phyloP scores from a whole-genome alignment of 2,113 vertebrate genomes.

The Craseonycteris thonglongyai region DNA sequence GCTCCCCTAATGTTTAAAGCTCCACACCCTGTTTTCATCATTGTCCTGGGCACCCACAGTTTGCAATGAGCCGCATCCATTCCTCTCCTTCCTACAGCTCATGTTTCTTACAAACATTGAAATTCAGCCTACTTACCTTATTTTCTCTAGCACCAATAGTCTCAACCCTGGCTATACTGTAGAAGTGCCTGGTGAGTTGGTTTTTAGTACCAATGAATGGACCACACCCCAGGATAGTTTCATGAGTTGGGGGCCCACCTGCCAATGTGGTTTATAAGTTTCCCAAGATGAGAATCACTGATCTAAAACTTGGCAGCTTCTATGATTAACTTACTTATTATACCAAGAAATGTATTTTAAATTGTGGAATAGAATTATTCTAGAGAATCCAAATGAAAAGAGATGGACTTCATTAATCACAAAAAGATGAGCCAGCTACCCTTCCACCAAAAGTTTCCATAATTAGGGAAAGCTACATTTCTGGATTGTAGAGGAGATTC shows the following conservation, averaged over 20 bases:
- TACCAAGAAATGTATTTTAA: background rate
- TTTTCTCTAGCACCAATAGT: background rate
- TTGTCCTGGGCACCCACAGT: background rate
- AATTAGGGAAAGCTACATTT: background rate
- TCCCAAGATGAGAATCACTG: background rate
- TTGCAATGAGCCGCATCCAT: background rate
- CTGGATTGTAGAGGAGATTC: background rate
- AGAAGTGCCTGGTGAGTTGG: background rate
- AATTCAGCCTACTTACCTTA: background rate
- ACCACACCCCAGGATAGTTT: background rate
- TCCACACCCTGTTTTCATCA: background rate
- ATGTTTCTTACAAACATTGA: background rate
- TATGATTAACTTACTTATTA: slow-evolving; percentile 4
- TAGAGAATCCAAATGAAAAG: background rate
- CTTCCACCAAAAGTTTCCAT: background rate
- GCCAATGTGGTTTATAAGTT: background rate
- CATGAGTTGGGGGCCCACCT: background rate
- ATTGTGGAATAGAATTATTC: background rate
- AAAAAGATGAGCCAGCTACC: background rate
- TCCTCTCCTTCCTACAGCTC: background rate
- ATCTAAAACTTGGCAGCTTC: background rate
- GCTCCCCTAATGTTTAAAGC: background rate
- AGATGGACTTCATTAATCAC: background rate
- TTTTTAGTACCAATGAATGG: background rate
- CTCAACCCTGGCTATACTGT: background rate